Evolutionary conservation across 35 echinoderm and acorn worm species (phyloP), one percentile per base, ranked within the genome.

Genomic region (Stichopus chloronotus): DNA sequence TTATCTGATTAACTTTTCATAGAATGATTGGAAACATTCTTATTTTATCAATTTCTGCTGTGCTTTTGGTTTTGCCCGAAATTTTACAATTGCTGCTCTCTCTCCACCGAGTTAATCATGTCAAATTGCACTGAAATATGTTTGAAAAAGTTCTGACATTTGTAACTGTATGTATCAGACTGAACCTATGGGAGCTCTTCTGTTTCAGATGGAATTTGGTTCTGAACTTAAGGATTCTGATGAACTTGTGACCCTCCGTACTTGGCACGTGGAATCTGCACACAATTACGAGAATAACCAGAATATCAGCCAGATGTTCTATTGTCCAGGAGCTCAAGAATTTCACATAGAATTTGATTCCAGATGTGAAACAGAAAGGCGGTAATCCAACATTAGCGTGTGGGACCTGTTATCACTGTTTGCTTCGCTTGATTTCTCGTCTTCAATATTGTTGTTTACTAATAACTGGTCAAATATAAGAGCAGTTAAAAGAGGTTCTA

Each of bases 251-350:
- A 59, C 86, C 59, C 82, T 99, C 5, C 81, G 97, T 13, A 92
- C 78, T 17, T 99, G 97, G 97, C 84, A 99, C 56, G 92, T 96
- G 5, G 97, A 99, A 59, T 99, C 97, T 8, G 60, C 95, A 11
- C 97, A 99, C 68, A 96, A 96, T 58, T 99, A 99, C 93, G 93
- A 95, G 56, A 95, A 99, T 83, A 99, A 96, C 76, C 95, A 96
- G 77, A 96, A 99, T 58, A 86, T 94, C 25, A 99, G 92, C 12
- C 97, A 99, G 87, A 95, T 99, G 54, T 99, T 99, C 72, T 96
- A 92, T 65, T 99, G 95, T 71, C 97, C 95, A 43, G 97, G 97
- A 25, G 97, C 97, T 14, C 90, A 94, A 54, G 82, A 93, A 57
- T 99, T 99, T 80, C 93, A 96, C 25, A 90, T 99, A 14, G 85